Evolutionary conservation across 2,888 invertebrate genomes (phyloP).

Genomic region (Allacma fusca): DNA sequence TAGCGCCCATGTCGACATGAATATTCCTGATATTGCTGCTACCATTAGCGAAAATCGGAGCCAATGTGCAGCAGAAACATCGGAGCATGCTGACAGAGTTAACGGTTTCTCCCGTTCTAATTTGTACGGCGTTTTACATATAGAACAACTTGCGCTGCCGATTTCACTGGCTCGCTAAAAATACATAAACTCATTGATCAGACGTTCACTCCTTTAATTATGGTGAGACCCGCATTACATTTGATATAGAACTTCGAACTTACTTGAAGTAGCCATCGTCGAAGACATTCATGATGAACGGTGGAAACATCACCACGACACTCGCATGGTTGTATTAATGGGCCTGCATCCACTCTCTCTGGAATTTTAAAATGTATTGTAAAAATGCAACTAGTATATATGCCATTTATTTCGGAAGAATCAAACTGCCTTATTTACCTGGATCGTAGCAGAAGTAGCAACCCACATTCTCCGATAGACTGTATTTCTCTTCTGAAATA

Average conservation of each 20-base stretch:
- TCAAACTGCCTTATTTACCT: neutral
- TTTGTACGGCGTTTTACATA: conserved; percentile 83
- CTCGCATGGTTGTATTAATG: conserved; percentile 86
- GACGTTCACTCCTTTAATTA: too few species aligned
- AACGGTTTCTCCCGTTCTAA: conserved; percentile 73
- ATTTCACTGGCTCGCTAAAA: conserved; percentile 72
- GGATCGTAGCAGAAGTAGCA: conserved; percentile 94
- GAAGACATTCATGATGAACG: conserved; percentile 89
- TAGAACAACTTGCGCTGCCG: conserved; percentile 79
- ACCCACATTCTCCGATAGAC: conserved; percentile 66
- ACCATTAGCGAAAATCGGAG: conserved; percentile 81
- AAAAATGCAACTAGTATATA: neutral
- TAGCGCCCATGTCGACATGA: conserved; percentile 63
- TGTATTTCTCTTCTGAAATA: conserved; percentile 58
- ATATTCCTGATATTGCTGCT: conserved; percentile 74
- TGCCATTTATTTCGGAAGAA: neutral
- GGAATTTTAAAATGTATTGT: too few species aligned
- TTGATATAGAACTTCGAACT: too few species aligned
- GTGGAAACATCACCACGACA: conserved; percentile 92
- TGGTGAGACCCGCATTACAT: too few species aligned
- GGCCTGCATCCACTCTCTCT: conserved; percentile 76
- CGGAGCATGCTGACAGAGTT: conserved; percentile 60
- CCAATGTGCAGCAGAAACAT: conserved; percentile 72
- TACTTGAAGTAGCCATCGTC: conserved; percentile 89
- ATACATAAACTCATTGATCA: conserved; percentile 46